A percentile compares a stretch with the other conserved stretches of the same genome.
Evolutionary conservation across 2,113 vertebrate species (phyloP).

Genomic region (Carassius gibelio): DNA sequence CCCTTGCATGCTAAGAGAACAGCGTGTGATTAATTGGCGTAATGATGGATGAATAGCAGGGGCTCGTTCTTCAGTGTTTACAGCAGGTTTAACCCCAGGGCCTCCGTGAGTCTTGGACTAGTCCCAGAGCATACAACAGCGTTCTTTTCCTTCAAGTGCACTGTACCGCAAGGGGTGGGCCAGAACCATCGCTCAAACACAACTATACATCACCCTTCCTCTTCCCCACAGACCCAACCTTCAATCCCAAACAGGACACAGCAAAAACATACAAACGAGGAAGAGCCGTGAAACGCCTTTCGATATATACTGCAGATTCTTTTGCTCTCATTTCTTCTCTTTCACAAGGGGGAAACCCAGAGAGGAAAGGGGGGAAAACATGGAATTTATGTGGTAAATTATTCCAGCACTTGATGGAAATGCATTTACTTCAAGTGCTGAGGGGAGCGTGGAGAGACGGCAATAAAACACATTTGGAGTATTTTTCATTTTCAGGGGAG

Average conservation of each 20-base stretch:
- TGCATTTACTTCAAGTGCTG: slow-evolving; percentile 57
- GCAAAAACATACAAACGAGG: slow-evolving; percentile 25
- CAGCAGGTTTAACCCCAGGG: slow-evolving; percentile 43
- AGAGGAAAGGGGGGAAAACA: not conserved
- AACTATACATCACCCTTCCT: not conserved
- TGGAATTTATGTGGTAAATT: slow-evolving; percentile 52
- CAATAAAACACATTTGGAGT: slow-evolving; percentile 57
- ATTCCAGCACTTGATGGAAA: slow-evolving; percentile 58
- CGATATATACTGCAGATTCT: not conserved
- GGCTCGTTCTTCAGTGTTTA: slow-evolving; percentile 35
- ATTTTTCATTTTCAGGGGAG: slow-evolving; percentile 60
- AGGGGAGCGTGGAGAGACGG: slow-evolving; percentile 42
- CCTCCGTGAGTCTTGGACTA: slow-evolving; percentile 29
- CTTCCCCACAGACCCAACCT: slow-evolving; percentile 27
- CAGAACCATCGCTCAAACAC: slow-evolving; percentile 28
- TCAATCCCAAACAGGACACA: slow-evolving; percentile 27
- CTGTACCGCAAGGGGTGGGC: slow-evolving; percentile 17
- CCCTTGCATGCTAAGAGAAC: slow-evolving; percentile 16
- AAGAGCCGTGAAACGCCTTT: not conserved
- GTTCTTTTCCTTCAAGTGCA: slow-evolving; percentile 1
- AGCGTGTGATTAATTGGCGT: slow-evolving; percentile 27
- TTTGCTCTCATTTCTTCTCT: not conserved
- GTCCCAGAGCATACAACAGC: slow-evolving; percentile 27
- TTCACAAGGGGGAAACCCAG: slow-evolving; percentile 36
- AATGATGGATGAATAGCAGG: slow-evolving; percentile 35